phyloP scores from a whole-genome alignment of 2,113 vertebrate species.

The Mormoops blainvillei region DNA sequence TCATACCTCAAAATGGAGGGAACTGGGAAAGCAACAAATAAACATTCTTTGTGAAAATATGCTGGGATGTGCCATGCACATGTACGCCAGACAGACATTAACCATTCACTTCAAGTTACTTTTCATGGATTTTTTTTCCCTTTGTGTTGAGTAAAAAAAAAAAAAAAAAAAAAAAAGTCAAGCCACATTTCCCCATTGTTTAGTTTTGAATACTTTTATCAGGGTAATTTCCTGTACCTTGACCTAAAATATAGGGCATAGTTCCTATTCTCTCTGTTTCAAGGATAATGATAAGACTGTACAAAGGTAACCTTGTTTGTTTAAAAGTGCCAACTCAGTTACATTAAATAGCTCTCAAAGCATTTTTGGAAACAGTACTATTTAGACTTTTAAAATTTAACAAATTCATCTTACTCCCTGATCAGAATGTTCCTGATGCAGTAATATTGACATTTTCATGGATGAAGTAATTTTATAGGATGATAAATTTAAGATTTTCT shows the following conservation, averaged over 20 bases:
- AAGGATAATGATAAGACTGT: slow-evolving; percentile 40
- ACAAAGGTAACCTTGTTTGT: not conserved
- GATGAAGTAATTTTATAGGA: not conserved
- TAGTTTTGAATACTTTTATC: slow-evolving; percentile 67
- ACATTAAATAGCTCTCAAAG: not conserved
- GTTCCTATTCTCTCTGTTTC: slow-evolving; percentile 39
- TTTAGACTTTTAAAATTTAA: not conserved
- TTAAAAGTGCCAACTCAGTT: not conserved
- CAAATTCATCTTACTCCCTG: not conserved
- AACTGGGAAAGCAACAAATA: not conserved
- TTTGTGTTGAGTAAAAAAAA: slow-evolving; percentile 48
- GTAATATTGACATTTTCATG: not conserved
- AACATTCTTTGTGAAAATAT: not conserved
- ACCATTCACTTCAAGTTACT: not conserved
- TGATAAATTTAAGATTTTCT: not conserved
- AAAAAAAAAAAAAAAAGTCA: slow-evolving; percentile 56
- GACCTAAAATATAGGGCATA: slow-evolving; percentile 57
- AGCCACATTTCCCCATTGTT: slow-evolving; percentile 71
- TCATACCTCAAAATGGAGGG: not conserved
- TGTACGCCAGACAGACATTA: not conserved
- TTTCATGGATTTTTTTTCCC: not conserved
- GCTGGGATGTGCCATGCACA: not conserved
- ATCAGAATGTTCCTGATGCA: not conserved
- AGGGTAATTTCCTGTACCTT: slow-evolving; percentile 63
- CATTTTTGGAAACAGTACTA: not conserved